These are phyloP conservation scores for Peribatodes rhomboidaria DNA, from an alignment of 2,888 invertebrate genomes.

Conservation along the genomic window DNA sequence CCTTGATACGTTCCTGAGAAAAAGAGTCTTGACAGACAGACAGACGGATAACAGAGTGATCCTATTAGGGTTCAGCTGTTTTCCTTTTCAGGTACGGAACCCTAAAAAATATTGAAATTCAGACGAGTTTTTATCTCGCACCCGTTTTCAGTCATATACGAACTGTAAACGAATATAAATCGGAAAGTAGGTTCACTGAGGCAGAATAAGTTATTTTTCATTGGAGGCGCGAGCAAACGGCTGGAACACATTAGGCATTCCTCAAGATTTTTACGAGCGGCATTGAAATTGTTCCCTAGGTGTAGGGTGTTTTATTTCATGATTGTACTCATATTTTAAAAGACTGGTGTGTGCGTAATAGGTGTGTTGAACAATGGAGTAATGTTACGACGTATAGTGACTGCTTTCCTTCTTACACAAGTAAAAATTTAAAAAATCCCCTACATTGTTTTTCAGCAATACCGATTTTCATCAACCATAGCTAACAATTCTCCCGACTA, in stretches of 20 bases:
- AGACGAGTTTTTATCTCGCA: background rate
- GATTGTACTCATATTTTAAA: constrained; percentile 20
- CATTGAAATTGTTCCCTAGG: constrained; percentile 46
- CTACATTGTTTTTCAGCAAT: too few relatives aligned
- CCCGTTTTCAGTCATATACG: background rate
- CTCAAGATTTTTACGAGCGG: constrained; percentile 48
- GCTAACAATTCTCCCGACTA: too few relatives aligned
- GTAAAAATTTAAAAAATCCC: too few relatives aligned
- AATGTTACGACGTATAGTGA: too few relatives aligned
- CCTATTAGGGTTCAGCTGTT: too few relatives aligned
- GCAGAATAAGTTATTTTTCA: constrained; percentile 52
- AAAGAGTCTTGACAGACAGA: too few relatives aligned
- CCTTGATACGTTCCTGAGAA: too few relatives aligned
- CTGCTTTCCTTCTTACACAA: too few relatives aligned
- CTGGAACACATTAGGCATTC: constrained; percentile 46
- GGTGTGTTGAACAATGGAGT: too few relatives aligned
- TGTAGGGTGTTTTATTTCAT: constrained; percentile 23
- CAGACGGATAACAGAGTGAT: too few relatives aligned
- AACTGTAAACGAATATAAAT: constrained; percentile 11
- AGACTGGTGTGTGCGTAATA: background rate
- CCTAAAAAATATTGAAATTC: background rate
- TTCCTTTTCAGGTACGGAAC: background rate
- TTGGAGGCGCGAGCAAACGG: constrained; percentile 40
- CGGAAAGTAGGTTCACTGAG: constrained; percentile 39
- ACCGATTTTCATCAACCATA: too few relatives aligned